phyloP scores from a whole-genome alignment of 2,888 invertebrate species.

The Tolmerus cingulatus region DNA sequence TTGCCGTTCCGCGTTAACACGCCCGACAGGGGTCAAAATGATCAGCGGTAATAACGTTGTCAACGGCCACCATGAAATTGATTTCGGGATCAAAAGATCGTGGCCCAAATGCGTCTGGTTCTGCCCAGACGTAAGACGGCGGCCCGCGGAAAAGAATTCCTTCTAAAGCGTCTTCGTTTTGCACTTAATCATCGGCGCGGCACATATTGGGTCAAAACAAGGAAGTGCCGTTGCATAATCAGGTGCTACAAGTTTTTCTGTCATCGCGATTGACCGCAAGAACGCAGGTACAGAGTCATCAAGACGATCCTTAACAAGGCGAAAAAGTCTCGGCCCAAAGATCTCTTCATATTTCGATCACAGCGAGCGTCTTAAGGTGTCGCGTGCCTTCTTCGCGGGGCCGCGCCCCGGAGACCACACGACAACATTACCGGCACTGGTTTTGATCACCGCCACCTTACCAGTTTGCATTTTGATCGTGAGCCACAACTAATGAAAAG shows the following conservation, averaged over 20 bases:
- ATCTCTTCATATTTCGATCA: slow-evolving; percentile 40
- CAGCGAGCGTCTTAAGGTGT: not conserved
- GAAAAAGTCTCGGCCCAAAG: not conserved
- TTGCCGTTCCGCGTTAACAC: not conserved
- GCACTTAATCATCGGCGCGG: slow-evolving; percentile 21
- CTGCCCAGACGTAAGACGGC: not conserved
- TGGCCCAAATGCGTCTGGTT: not conserved
- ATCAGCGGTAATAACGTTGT: slow-evolving; percentile 19
- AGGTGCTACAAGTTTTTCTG: slow-evolving; percentile 36
- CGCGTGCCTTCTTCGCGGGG: slow-evolving; percentile 24
- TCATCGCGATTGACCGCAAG: slow-evolving; percentile 21
- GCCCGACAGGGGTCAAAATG: not conserved
- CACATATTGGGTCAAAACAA: slow-evolving; percentile 34
- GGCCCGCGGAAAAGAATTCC: slow-evolving; percentile 22
- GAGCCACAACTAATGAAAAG: slow-evolving; percentile 31
- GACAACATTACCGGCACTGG: slow-evolving; percentile 26
- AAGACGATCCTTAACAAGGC: not conserved
- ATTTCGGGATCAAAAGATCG: slow-evolving; percentile 8
- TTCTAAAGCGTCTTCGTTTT: slow-evolving; percentile 4
- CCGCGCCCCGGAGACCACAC: not conserved
- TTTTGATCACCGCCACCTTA: not conserved
- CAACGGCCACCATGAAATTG: slow-evolving; percentile 36
- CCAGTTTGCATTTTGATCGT: slow-evolving; percentile 38
- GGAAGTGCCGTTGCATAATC: slow-evolving; percentile 41
- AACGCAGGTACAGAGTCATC: not conserved